phyloP scores from a whole-genome alignment of 2,797 vertebrate genomes.

The Cynopterus sphinx region DNA sequence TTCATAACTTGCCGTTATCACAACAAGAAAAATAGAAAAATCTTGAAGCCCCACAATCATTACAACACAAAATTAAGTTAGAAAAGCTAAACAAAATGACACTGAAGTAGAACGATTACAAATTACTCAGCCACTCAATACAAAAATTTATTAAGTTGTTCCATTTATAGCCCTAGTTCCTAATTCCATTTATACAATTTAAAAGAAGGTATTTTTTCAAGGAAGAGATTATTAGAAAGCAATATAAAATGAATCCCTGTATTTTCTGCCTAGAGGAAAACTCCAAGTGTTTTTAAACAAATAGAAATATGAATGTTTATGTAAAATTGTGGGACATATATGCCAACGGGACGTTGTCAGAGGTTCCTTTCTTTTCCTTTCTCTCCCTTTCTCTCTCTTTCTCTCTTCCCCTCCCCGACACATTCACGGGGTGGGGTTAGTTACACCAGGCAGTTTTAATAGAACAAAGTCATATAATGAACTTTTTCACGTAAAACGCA shows the following conservation, averaged over 20 bases:
- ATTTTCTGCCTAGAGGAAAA: neutral
- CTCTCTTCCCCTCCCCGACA: neutral
- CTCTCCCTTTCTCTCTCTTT: neutral
- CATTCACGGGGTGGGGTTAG: neutral
- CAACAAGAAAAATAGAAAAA: constrained; percentile 52
- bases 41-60: constrained; percentile 32
- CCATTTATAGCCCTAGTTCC: constrained; percentile 35
- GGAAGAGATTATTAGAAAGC: constrained; percentile 5
- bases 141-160: constrained; percentile 22
- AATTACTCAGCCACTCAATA: neutral
- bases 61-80: constrained; percentile 49
- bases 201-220: constrained; percentile 1
- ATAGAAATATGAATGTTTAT: neutral
- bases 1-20: constrained; percentile 4
- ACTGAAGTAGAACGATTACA: constrained; percentile 10
- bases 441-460: constrained; percentile 66
- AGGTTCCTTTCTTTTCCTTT: neutral
- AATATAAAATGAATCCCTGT: neutral
- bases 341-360: neutral
- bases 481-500: constrained; percentile 69
- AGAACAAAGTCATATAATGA: constrained; percentile 71
- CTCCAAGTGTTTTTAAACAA: neutral
- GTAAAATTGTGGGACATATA: neutral
- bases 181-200: constrained; percentile 47
- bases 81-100: constrained; percentile 46